phyloP scores from a whole-genome alignment of 2,113 vertebrate species.

The Semicossyphus pulcher region DNA sequence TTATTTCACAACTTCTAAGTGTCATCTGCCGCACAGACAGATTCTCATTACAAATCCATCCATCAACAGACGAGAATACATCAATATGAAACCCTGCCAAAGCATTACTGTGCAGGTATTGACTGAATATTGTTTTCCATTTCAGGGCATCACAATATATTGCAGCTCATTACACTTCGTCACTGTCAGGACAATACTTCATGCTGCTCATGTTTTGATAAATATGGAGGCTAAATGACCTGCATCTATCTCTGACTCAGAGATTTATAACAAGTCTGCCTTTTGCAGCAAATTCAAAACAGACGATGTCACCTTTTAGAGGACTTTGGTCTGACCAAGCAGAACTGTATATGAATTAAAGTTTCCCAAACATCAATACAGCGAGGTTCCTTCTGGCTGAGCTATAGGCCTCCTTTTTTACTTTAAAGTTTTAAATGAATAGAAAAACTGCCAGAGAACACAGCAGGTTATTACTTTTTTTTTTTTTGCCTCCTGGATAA shows the following conservation, averaged over 20 bases:
- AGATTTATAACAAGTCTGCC: constrained; percentile 1
- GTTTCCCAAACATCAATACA: not conserved
- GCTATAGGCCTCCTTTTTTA: not conserved
- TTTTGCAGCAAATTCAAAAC: constrained; percentile 11
- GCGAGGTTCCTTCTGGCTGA: not conserved
- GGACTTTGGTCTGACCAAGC: constrained; percentile 1
- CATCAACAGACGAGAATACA: constrained; percentile 22
- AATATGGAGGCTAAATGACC: constrained; percentile 22
- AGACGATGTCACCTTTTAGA: not conserved
- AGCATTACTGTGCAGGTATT: constrained; percentile 43
- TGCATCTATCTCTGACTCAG: not conserved
- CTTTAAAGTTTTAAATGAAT: no score
- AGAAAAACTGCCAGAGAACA: not conserved
- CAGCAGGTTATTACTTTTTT: not conserved
- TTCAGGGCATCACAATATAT: constrained; percentile 25
- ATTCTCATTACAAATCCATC: constrained; percentile 45
- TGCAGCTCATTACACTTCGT: constrained; percentile 31
- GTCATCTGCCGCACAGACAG: constrained; percentile 18
- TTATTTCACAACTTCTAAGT: constrained; percentile 17
- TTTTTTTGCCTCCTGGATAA: not conserved
- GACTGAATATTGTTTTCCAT: constrained; percentile 53
- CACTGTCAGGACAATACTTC: constrained; percentile 9
- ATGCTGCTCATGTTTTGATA: constrained; percentile 24
- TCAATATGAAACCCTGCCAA: constrained; percentile 47
- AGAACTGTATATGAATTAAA: not conserved